phyloP scores from a whole-genome alignment of 2,888 invertebrate species.

The Athalia circularis region DNA sequence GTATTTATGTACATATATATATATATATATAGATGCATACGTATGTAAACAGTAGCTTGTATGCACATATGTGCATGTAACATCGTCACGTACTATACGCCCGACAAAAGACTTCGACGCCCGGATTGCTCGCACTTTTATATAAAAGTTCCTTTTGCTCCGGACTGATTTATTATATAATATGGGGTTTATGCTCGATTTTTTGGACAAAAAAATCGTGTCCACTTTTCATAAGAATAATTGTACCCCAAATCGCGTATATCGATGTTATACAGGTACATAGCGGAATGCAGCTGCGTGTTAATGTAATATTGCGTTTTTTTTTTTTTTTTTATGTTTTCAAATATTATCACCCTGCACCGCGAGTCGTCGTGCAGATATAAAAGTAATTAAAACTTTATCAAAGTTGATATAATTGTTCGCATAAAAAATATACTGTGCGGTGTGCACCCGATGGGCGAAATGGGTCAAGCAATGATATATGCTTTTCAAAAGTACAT shows the following conservation, averaged over 20 bases:
- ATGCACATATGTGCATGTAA: neutral
- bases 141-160: neutral
- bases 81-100: neutral
- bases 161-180: neutral
- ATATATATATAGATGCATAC: neutral
- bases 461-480: neutral
- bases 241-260: no score
- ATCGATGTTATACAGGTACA: no score
- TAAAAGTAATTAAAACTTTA: slow-evolving; percentile 30
- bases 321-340: no score
- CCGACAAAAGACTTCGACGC: slow-evolving; percentile 27
- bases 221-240: no score
- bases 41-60: neutral
- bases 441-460: no score
- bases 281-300: no score
- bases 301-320: no score
- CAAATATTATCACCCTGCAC: no score
- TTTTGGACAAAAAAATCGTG: neutral
- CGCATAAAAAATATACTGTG: no score
- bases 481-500: no score
- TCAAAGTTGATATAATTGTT: neutral
- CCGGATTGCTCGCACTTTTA: slow-evolving; percentile 21
- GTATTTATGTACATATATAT: neutral
- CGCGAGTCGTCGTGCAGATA: slow-evolving; percentile 4
- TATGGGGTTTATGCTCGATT: neutral